These are phyloP conservation scores for Ictalurus furcatus DNA, from an alignment of 2,113 vertebrate species.

Conservation along the genomic window DNA sequence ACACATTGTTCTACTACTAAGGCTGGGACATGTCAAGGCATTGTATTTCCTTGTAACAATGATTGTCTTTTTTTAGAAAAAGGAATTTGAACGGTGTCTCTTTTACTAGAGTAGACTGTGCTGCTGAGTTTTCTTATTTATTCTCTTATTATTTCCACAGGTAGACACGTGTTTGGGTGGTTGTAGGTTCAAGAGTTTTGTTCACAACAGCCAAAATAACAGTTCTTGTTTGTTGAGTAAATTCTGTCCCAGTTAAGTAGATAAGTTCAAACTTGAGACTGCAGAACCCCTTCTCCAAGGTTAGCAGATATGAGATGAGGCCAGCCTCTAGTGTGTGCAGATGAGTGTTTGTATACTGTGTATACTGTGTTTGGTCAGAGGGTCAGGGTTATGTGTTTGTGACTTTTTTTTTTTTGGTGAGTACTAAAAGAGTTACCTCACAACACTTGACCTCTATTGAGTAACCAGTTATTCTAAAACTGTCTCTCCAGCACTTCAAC, in stretches of 20 bases:
- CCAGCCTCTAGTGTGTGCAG: background rate
- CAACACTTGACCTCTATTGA: constrained; percentile 7
- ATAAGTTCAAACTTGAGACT: background rate
- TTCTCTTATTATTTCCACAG: background rate
- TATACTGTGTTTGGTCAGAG: constrained; percentile 21
- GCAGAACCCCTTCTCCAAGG: background rate
- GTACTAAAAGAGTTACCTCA: constrained; percentile 28
- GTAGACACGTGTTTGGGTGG: background rate
- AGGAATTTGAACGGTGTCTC: background rate
- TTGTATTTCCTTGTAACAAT: background rate
- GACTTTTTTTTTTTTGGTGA: constrained; percentile 10
- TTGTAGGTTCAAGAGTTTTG: background rate
- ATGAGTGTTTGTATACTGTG: constrained; percentile 2
- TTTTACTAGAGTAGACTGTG: background rate
- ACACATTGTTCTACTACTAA: constrained; percentile 20
- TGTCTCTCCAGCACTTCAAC: constrained; percentile 8
- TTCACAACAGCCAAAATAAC: background rate
- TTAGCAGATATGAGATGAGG: constrained; percentile 19
- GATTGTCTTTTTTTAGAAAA: background rate
- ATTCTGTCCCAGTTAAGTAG: background rate
- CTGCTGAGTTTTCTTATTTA: background rate
- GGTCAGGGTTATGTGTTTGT: constrained; percentile 32
- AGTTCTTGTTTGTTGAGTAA: background rate
- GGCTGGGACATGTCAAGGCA: background rate
- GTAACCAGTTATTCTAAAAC: constrained; percentile 36